phyloP scores from a whole-genome alignment of 2,797 vertebrate genomes.

The Silurus lanzhouensis region DNA sequence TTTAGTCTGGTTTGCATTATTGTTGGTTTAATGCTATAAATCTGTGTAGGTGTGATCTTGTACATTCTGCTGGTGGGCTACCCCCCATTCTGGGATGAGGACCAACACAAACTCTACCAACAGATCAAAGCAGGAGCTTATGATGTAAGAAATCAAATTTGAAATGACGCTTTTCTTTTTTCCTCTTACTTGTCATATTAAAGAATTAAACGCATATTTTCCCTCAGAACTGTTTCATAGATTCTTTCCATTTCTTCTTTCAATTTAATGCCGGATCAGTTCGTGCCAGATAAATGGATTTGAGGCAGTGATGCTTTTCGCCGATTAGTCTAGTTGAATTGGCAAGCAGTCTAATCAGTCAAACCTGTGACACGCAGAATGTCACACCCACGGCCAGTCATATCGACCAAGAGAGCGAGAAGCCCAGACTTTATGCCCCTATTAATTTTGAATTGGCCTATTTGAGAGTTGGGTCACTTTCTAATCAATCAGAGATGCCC shows the following conservation, averaged over 20 bases:
- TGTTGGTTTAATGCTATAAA: conserved; percentile 4
- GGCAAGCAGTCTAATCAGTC: conserved; percentile 10
- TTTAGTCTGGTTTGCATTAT: background rate
- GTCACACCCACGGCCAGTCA: conserved; percentile 33
- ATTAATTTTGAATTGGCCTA: conserved; percentile 58
- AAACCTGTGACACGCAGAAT: background rate
- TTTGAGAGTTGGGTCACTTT: conserved; percentile 44
- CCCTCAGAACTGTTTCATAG: background rate
- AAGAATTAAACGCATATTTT: background rate
- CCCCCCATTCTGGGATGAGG: conserved; percentile 89
- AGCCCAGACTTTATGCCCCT: conserved; percentile 42
- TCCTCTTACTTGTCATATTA: background rate
- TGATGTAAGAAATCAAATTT: conserved; percentile 74
- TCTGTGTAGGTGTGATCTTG: conserved; percentile 80
- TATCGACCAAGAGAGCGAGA: conserved; percentile 25
- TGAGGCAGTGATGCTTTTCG: background rate
- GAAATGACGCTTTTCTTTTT: background rate
- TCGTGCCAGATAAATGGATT: conserved; percentile 13
- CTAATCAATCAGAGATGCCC: conserved; percentile 46
- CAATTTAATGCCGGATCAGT: background rate
- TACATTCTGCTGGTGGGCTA: conserved; percentile 89
- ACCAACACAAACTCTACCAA: conserved; percentile 89
- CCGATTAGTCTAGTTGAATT: conserved; percentile 22
- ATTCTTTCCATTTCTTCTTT: background rate
- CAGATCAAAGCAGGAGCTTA: conserved; percentile 90